These are phyloP conservation scores for Laticauda laticaudata DNA, from an alignment of 2,113 vertebrate species.

Conservation along the genomic window DNA sequence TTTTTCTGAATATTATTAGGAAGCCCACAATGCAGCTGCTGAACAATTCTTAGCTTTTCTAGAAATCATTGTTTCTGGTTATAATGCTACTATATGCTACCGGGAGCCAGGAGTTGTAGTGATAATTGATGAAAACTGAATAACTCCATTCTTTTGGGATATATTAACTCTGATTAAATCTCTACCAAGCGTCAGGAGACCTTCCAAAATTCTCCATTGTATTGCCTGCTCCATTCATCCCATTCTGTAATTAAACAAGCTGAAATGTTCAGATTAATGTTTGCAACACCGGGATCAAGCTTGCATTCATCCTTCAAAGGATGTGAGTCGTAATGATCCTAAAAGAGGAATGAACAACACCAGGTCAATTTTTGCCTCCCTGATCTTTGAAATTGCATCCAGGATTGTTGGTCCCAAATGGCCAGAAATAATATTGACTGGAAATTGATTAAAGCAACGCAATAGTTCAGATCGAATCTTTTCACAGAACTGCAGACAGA, in stretches of 20 bases:
- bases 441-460: neutral
- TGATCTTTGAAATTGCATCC: neutral
- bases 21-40: neutral
- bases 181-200: neutral
- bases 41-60: neutral
- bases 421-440: neutral
- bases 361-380: neutral
- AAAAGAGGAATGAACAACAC: neutral
- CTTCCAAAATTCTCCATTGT: neutral
- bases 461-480: neutral
- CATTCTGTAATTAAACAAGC: slow-evolving; percentile 4
- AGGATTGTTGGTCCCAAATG: too few relatives aligned
- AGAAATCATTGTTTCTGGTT: slow-evolving; percentile 17
- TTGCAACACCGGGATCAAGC: neutral
- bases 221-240: slow-evolving; percentile 14
- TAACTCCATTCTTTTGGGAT: neutral
- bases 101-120: slow-evolving; percentile 24
- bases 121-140: slow-evolving; percentile 33
- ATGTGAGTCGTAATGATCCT: neutral
- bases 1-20: neutral
- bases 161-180: slow-evolving; percentile 30
- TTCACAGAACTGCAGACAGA: neutral
- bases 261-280: slow-evolving; percentile 6
- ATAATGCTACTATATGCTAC: slow-evolving; percentile 29
- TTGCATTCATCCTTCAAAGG: neutral